Percentiles rank a stretch among this genome's conserved stretches.
Conservation (phyloP, 2,888 invertebrate species). For the Drosophila neonasuta region DNA sequence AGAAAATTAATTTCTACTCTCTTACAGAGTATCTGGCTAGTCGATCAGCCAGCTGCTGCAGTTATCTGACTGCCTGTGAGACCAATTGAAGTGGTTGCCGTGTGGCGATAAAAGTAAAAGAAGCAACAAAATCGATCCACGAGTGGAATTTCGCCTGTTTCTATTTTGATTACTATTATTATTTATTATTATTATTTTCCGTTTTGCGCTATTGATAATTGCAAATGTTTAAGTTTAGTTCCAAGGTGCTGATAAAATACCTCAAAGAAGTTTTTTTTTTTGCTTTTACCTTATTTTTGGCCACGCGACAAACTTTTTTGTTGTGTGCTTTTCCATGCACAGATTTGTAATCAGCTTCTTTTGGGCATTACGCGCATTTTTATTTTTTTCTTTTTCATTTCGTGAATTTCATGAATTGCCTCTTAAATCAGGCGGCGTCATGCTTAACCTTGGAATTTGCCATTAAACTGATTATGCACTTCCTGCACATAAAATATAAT, state of each 20-base stretch:
- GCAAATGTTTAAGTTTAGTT: slow-evolving; percentile 19
- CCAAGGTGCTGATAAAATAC: slow-evolving; percentile 53
- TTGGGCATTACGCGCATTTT: not conserved
- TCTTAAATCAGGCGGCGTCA: not conserved
- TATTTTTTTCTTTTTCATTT: no score
- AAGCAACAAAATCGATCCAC: slow-evolving; percentile 2
- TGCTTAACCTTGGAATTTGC: not conserved
- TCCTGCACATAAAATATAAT: slow-evolving; percentile 11
- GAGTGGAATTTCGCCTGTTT: slow-evolving; percentile 5
- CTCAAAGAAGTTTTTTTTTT: slow-evolving; percentile 19
- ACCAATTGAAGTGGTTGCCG: slow-evolving; percentile 43
- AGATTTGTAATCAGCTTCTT: slow-evolving; percentile 17
- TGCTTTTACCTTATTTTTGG: slow-evolving; percentile 4
- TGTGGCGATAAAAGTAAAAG: slow-evolving; percentile 26
- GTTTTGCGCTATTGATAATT: slow-evolving; percentile 17
- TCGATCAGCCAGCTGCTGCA: not conserved
- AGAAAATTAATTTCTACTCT: no score
- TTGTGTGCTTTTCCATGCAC: not conserved
- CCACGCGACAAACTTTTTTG: slow-evolving; percentile 10
- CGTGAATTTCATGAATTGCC: not conserved
- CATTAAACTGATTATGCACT: not conserved
- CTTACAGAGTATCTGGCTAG: slow-evolving; percentile 1
- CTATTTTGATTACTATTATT: slow-evolving; percentile 7
- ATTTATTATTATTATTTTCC: slow-evolving; percentile 6
- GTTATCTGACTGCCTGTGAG: slow-evolving; percentile 6